Evolutionary conservation across 2,888 invertebrate genomes (phyloP), one percentile per base, ranked within the genome.

Genomic region (Caenorhabditis imperialis): DNA sequence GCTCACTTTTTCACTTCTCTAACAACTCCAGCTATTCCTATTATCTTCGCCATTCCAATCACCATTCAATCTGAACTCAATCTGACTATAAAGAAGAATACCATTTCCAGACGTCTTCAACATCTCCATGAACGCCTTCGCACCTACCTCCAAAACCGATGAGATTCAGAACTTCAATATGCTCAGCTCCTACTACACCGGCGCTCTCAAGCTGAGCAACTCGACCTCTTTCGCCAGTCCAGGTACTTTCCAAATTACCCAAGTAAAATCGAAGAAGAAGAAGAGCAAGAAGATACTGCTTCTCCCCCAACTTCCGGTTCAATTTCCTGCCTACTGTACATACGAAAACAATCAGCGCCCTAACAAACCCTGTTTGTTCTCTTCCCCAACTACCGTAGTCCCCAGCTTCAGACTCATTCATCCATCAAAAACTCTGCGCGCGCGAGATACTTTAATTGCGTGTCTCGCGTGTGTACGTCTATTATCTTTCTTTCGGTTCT

Each of bases 121-220:
- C 48, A 65, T 74, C 22, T 74, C 74, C 8, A 74, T 74, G 74
- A 58, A 69, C 37, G 74, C 74, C n/a, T 74, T 74, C 44, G 38
- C 69, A 0, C 57, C 67, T 12, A 18, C 67, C 5, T 33, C 63
- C 2, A 74, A 74, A 33, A 45, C n/a, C n/a, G 74, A 74, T 16
- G 74, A 79, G 58, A 65, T 77, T 37, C 79, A 65, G 35, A 63
- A 57, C 14, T 76, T 77, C 76, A 77, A 77, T 65, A 63, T 62
- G 37, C 62, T 80, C 37, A 77, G 77, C 44, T 75, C 75, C 23
- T 73, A 77, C 42, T 78, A 80, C 50, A 65, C 75, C 1, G 75
- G 73, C 12, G 65, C 65, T 23, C 50, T 75, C 25, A 78, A 77
- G 27, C 50, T 80, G 22, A 60, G 60, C 27, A 70, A 63, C 23